phyloP scores from a whole-genome alignment of 2,888 invertebrate species.

The Tetanocera ferruginea region DNA sequence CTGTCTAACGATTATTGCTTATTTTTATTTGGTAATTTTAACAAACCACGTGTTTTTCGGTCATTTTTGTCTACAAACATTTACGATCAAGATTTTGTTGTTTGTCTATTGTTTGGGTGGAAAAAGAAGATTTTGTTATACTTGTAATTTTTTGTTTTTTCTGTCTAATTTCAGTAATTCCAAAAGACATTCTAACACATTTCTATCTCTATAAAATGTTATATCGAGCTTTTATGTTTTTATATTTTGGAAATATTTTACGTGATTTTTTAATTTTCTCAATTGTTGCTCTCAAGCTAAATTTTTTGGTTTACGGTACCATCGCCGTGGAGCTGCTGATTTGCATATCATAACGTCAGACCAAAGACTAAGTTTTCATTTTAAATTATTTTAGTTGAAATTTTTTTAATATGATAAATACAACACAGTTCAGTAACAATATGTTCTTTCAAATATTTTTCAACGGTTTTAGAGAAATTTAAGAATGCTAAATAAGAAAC shows the following conservation, averaged over 20 bases:
- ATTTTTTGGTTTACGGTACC: background rate
- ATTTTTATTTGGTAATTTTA: conserved; percentile 22
- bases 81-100: conserved; percentile 16
- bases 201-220: too few species aligned
- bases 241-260: conserved; percentile 11
- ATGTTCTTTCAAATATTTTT: too few species aligned
- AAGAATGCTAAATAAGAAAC: too few species aligned
- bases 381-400: too few species aligned
- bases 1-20: background rate
- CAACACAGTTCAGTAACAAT: too few species aligned
- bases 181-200: too few species aligned
- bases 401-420: too few species aligned
- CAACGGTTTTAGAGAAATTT: too few species aligned
- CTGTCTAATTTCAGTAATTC: background rate
- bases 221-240: background rate
- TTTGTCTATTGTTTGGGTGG: background rate
- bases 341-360: background rate
- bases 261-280: background rate
- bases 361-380: too few species aligned
- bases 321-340: too few species aligned
- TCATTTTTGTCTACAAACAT: conserved; percentile 2
- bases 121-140: background rate
- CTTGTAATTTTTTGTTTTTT: background rate
- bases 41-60: background rate
- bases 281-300: background rate